phyloP scores from a whole-genome alignment of 2,888 invertebrate species.

The Limnephilus rhombicus region DNA sequence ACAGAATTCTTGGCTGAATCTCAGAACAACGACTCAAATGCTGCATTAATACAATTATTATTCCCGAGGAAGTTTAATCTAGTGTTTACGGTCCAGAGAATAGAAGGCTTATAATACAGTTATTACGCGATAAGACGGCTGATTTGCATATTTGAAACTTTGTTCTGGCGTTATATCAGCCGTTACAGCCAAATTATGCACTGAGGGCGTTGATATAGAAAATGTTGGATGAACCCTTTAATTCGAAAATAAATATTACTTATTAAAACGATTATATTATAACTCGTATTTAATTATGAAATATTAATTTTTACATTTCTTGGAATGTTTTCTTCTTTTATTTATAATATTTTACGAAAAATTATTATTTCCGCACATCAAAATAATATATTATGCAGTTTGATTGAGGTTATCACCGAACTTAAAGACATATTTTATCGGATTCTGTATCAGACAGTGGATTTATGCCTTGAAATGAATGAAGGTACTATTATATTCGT shows the following conservation, averaged over 20 bases:
- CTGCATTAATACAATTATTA: slow-evolving; percentile 12
- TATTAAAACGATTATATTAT: background rate
- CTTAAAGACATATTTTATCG: too few species aligned
- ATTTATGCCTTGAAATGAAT: too few species aligned
- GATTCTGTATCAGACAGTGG: too few species aligned
- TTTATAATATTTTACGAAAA: too few species aligned
- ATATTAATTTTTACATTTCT: too few species aligned
- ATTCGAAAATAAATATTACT: background rate
- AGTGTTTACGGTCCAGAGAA: background rate
- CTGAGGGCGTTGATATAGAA: background rate
- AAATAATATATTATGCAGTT: too few species aligned
- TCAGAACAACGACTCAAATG: background rate
- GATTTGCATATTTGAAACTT: slow-evolving; percentile 37
- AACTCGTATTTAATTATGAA: too few species aligned
- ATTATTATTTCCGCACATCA: too few species aligned
- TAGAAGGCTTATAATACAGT: slow-evolving; percentile 2
- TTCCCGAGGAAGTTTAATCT: background rate
- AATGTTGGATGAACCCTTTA: background rate
- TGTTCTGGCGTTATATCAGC: slow-evolving; percentile 34
- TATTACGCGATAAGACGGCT: slow-evolving; percentile 20
- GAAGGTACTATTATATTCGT: too few species aligned
- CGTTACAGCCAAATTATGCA: slow-evolving; percentile 21
- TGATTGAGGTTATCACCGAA: too few species aligned
- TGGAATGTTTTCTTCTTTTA: too few species aligned
- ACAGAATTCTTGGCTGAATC: background rate